Percentiles rank a stretch among this genome's conserved stretches.
These are phyloP conservation scores for Rhogogaster chlorosoma DNA, from an alignment of 2,888 invertebrate species.

Conservation along the genomic window DNA sequence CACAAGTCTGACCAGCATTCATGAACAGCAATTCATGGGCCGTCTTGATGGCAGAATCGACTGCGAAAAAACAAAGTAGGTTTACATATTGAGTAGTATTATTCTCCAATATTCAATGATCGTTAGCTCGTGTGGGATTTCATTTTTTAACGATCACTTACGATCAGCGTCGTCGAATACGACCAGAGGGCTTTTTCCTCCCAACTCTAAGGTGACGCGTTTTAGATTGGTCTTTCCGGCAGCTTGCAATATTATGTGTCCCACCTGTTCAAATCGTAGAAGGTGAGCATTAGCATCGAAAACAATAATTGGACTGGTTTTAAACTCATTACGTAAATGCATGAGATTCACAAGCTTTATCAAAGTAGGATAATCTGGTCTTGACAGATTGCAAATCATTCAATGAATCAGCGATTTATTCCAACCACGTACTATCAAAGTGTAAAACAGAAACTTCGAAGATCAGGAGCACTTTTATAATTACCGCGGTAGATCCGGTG, in stretches of 20 bases:
- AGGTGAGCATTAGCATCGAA: not conserved
- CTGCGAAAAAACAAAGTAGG: conserved; percentile 53
- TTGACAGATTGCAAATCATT: not conserved
- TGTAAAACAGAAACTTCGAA: not conserved
- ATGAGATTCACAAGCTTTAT: not conserved
- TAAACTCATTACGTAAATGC: not conserved
- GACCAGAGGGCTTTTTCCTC: conserved; percentile 94
- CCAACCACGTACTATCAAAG: not conserved
- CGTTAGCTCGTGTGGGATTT: not conserved
- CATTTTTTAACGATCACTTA: conserved; percentile 73
- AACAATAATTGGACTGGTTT: not conserved
- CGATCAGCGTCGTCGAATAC: conserved; percentile 90
- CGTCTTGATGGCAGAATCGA: conserved; percentile 64
- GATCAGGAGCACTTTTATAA: not conserved
- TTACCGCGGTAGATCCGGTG: conserved; percentile 80
- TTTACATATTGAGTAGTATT: not conserved
- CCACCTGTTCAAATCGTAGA: conserved; percentile 58
- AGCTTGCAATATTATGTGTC: conserved; percentile 78
- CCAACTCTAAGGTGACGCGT: conserved; percentile 90
- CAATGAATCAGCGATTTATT: not conserved
- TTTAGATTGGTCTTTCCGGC: conserved; percentile 90
- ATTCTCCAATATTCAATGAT: not conserved
- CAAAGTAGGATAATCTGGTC: not conserved
- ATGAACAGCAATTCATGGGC: conserved; percentile 79
- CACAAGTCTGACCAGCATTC: conserved; percentile 82